phyloP scores from a whole-genome alignment of 2,888 invertebrate genomes.

The Machimus rusticus region DNA sequence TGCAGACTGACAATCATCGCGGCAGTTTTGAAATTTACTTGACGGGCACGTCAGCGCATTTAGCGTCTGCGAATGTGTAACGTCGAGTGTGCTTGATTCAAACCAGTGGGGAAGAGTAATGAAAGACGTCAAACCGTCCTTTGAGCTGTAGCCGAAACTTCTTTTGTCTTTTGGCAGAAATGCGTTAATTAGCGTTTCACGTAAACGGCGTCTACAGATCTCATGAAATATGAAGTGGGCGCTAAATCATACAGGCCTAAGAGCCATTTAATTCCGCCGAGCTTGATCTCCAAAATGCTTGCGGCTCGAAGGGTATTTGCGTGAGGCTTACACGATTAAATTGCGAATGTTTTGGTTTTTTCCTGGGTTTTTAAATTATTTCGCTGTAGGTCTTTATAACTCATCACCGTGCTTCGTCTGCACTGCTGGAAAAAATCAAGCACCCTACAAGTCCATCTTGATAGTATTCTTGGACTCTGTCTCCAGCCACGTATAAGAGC shows the following conservation, averaged over 20 bases:
- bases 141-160: not conserved
- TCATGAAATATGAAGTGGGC: conserved; percentile 34
- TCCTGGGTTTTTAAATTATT: not conserved
- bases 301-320: not conserved
- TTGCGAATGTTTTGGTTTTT: not conserved
- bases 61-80: not conserved
- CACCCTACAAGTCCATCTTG: conserved; percentile 9
- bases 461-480: not conserved
- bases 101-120: not conserved
- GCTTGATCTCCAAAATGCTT: not conserved
- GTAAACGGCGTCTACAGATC: conserved; percentile 28
- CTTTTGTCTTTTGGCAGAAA: conserved; percentile 38
- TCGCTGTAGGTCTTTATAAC: not conserved
- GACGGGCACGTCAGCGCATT: not conserved
- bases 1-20: not conserved
- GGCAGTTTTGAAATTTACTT: not conserved
- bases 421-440: conserved; percentile 24
- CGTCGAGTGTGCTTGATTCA: conserved; percentile 6
- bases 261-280: conserved; percentile 24
- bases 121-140: conserved; percentile 18
- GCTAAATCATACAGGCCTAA: conserved; percentile 20
- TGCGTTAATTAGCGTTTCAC: conserved; percentile 37
- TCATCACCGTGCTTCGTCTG: not conserved
- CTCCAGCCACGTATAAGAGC: not conserved
- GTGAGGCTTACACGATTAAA: not conserved